Conservation (phyloP, 2,797 vertebrate species). For the Nasua narica region DNA sequence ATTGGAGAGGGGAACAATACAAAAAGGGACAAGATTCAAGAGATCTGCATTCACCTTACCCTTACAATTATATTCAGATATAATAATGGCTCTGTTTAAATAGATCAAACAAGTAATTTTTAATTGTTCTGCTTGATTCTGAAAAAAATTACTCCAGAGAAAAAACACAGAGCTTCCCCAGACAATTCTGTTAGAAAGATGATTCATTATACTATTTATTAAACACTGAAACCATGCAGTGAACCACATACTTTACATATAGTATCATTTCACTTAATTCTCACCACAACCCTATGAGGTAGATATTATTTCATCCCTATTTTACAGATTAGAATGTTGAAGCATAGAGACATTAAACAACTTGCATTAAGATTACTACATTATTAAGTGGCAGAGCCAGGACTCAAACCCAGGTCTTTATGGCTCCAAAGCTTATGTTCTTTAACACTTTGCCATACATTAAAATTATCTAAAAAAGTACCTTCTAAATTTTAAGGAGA, state of each 20-base stretch:
- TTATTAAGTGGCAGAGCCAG: slow-evolving; percentile 47
- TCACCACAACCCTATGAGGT: slow-evolving; percentile 32
- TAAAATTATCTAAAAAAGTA: slow-evolving; percentile 45
- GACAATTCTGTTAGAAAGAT: neutral
- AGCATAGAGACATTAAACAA: slow-evolving; percentile 38
- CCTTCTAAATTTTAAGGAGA: slow-evolving; percentile 36
- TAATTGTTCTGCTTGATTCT: slow-evolving; percentile 50
- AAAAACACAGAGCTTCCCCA: slow-evolving; percentile 43
- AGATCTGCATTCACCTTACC: slow-evolving; percentile 28
- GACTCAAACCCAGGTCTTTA: slow-evolving; percentile 48
- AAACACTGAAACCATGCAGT: slow-evolving; percentile 38
- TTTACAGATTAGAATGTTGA: slow-evolving; percentile 28
- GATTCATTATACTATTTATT: slow-evolving; percentile 39
- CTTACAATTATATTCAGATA: slow-evolving; percentile 30
- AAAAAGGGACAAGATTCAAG: slow-evolving; percentile 43
- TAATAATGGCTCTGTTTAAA: slow-evolving; percentile 42
- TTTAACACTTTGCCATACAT: slow-evolving; percentile 23
- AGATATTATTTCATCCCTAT: slow-evolving; percentile 33
- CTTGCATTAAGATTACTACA: slow-evolving; percentile 34
- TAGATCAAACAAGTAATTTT: slow-evolving; percentile 36
- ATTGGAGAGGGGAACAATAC: slow-evolving; percentile 3
- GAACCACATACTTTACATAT: slow-evolving; percentile 12
- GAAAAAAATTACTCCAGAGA: slow-evolving; percentile 47
- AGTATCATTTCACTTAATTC: slow-evolving; percentile 44
- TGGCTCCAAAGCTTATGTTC: neutral